Percentiles rank a stretch among this genome's conserved stretches.
Conservation (phyloP, 2,888 invertebrate genomes). For the Eugnorisma glareosa region DNA sequence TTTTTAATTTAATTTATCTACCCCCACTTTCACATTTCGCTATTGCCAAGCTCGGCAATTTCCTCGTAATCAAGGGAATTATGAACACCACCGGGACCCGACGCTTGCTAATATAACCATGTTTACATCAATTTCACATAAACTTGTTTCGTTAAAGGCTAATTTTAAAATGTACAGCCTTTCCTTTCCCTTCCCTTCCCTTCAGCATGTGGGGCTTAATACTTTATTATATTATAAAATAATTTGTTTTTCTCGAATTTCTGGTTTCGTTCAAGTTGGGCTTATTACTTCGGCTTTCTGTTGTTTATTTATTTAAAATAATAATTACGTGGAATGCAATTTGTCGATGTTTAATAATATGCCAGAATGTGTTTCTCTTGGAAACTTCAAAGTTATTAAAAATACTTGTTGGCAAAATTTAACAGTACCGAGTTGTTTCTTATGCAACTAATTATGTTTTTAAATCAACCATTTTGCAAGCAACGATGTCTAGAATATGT, state of each 20-base stretch:
- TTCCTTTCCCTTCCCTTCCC: no score
- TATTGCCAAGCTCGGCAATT: constrained; percentile 43
- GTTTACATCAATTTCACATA: constrained; percentile 63
- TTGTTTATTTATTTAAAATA: constrained; percentile 14
- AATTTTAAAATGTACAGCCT: constrained; percentile 63
- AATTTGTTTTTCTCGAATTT: constrained; percentile 20
- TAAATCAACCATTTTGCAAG: no score
- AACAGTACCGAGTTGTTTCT: no score
- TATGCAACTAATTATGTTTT: no score
- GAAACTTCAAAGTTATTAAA: no score
- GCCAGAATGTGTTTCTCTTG: no score
- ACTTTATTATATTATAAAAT: constrained; percentile 39
- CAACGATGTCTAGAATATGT: no score
- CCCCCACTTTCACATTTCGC: constrained; percentile 1
- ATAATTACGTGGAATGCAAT: not conserved
- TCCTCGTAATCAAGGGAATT: constrained; percentile 55
- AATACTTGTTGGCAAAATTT: no score
- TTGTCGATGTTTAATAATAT: not conserved
- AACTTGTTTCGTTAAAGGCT: constrained; percentile 52
- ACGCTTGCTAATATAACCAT: constrained; percentile 52
- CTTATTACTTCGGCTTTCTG: constrained; percentile 5
- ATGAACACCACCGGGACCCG: constrained; percentile 40
- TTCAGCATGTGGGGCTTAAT: constrained; percentile 26
- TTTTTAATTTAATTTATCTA: constrained; percentile 36
- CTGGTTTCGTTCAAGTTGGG: not conserved